Percentiles rank a stretch among this genome's conserved stretches.
These are phyloP conservation scores for Arrhopalites spinosus DNA, from an alignment of 2,888 invertebrate genomes.

Conservation along the genomic window DNA sequence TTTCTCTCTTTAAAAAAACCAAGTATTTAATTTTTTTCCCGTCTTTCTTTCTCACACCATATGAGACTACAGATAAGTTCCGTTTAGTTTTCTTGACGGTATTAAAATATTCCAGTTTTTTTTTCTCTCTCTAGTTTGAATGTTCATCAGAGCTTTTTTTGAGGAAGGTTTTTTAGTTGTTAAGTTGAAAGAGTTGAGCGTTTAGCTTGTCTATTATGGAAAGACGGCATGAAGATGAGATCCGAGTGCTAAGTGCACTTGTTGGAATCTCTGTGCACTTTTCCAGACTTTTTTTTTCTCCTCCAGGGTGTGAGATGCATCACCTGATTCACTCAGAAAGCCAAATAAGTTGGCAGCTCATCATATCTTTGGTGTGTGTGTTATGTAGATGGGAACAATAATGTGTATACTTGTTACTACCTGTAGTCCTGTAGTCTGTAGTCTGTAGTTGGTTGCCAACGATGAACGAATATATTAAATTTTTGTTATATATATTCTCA, in stretches of 20 bases:
- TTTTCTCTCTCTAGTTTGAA: slow-evolving; percentile 8
- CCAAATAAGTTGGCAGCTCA: background rate
- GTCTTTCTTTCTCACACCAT: background rate
- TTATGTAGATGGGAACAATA: background rate
- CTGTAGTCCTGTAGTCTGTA: too few species aligned
- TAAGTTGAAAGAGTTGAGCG: background rate
- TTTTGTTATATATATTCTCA: background rate
- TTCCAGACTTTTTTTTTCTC: too few species aligned
- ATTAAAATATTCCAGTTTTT: background rate
- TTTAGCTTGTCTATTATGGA: background rate
- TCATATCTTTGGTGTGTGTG: background rate
- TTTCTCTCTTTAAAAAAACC: background rate
- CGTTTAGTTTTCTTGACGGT: slow-evolving; percentile 1
- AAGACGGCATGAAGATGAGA: background rate
- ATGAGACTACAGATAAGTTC: background rate
- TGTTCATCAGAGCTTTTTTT: background rate
- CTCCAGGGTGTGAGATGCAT: slow-evolving; percentile 19
- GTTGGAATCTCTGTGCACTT: too few species aligned
- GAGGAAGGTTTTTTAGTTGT: background rate
- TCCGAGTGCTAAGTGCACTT: slow-evolving; percentile 15
- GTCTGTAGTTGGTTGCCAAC: background rate
- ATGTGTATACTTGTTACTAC: background rate
- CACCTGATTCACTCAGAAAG: slow-evolving; percentile 3
- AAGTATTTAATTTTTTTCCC: background rate
- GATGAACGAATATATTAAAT: too few species aligned